Evolutionary conservation across 2,113 vertebrate genomes (phyloP).

Genomic region (Carassius auratus): DNA sequence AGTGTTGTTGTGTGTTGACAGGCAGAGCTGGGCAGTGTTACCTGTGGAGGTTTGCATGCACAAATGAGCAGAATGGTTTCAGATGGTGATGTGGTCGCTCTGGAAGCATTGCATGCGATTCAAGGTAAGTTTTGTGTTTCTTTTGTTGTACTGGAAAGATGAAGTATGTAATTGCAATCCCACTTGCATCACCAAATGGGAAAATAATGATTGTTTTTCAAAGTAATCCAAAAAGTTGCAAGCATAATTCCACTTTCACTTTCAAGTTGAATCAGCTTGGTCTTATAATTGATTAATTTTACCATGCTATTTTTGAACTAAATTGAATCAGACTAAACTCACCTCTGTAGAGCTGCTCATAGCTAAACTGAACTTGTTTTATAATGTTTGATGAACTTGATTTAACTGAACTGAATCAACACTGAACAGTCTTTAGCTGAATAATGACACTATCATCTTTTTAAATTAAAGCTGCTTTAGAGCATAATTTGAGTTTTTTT

Average conservation of each 20-base stretch:
- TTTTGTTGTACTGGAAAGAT: background rate
- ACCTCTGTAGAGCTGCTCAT: too few species aligned
- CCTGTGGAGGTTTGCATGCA: slow-evolving; percentile 4
- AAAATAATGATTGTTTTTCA: background rate
- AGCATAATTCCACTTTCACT: background rate
- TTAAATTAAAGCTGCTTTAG: too few species aligned
- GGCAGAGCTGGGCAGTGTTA: slow-evolving; percentile 8
- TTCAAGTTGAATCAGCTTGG: too few species aligned
- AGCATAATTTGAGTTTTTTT: too few species aligned
- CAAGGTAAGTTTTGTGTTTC: background rate
- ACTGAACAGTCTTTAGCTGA: too few species aligned
- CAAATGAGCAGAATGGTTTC: slow-evolving; percentile 4
- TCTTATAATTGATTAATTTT: too few species aligned
- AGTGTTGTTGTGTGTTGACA: slow-evolving; percentile 31
- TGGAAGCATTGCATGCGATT: background rate
- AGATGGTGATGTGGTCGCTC: background rate
- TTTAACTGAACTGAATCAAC: too few species aligned
- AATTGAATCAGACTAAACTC: too few species aligned
- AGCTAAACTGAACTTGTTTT: too few species aligned
- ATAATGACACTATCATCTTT: too few species aligned
- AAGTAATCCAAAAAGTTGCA: background rate
- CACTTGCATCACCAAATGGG: background rate
- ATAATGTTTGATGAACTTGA: too few species aligned
- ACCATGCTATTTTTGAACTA: background rate
- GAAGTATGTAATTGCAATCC: background rate